Percentiles rank a stretch among this genome's conserved stretches.
phyloP scores from a whole-genome alignment of 2,113 vertebrate genomes.

The Chionis minor region DNA sequence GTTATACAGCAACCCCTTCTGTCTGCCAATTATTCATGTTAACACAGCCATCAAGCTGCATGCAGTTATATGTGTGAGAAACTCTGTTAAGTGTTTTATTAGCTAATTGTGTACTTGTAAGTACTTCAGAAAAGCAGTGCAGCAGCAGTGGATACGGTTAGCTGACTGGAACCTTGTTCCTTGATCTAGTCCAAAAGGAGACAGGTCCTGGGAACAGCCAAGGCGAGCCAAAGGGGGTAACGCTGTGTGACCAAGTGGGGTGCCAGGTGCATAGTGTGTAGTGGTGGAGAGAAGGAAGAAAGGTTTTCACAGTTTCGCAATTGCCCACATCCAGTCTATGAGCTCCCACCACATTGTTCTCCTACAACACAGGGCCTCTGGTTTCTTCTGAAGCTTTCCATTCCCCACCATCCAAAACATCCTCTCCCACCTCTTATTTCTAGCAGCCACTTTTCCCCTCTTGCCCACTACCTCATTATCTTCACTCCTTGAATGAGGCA shows the following conservation, averaged over 20 bases:
- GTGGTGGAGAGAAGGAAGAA: not conserved
- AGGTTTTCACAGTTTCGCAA: not conserved
- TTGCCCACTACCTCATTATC: not conserved
- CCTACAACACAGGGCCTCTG: fast-evolving
- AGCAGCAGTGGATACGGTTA: not conserved
- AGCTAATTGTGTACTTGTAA: not conserved
- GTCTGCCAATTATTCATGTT: not conserved
- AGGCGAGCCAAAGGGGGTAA: fast-evolving
- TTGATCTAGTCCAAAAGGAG: not conserved
- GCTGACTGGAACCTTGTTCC: not conserved
- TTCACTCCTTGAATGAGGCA: not conserved
- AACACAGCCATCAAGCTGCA: not conserved
- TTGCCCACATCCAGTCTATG: too few relatives aligned
- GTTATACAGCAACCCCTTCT: not conserved
- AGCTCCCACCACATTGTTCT: not conserved
- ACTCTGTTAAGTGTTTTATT: not conserved
- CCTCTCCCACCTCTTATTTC: not conserved
- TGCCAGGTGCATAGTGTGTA: fast-evolving
- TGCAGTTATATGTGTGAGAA: not conserved
- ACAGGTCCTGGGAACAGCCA: not conserved
- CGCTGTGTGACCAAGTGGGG: fast-evolving
- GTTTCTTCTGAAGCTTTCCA: not conserved
- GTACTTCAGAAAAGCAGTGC: not conserved
- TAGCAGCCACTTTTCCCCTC: not conserved
- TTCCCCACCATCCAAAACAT: not conserved